Evolutionary conservation across 2,113 vertebrate species (phyloP), one percentile per base, ranked within the genome.

Genomic region (Apodemus sylvaticus): DNA sequence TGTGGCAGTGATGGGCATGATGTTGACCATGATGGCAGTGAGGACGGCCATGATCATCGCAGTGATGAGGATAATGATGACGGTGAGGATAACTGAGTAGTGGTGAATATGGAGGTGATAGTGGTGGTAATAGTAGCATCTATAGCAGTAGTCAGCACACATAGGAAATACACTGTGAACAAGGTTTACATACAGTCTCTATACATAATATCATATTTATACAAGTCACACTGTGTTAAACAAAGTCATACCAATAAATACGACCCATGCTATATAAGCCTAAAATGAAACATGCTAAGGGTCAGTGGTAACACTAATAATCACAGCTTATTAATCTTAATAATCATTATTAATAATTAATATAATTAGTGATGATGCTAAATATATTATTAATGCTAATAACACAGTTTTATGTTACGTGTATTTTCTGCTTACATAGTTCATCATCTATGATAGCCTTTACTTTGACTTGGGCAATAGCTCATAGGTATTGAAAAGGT

Each of bases 391-490:
- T 73, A 13, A 60, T 92, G 68, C 55, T n/a, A 62, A 26, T 66
- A 24, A 88, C 86, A 64, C 1, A 53, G 19, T 55, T 90, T 95
- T 66, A 78, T n/a, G 53, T 95, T 60, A 74, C 31, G 24, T 78
- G 78, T 81, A 83, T 39, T 88, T 81, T 48, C 24, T 5, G 14
- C 55, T 70, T 16, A 5, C 34, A 92, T 77, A 39, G 17, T 51
- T 94, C 82, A 13, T 62, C 9, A 58, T 58, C 34, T 79, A 13
- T 60, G 94, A 93, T 51, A 60, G 26, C 85, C 89, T 91, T 87
- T 94, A 45, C 58, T 93, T 91, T 96, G 86, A 93, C 64, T 88
- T 90, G 58, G 60, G 16, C 22, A 77, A 10, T 14, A 70, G n/a
- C 24, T 22, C 22, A 20, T 29, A 90, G 76, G 51, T n/a, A 36